Conservation (phyloP, 1,140 invertebrate genomes). For the Drosophila ironensis region DNA sequence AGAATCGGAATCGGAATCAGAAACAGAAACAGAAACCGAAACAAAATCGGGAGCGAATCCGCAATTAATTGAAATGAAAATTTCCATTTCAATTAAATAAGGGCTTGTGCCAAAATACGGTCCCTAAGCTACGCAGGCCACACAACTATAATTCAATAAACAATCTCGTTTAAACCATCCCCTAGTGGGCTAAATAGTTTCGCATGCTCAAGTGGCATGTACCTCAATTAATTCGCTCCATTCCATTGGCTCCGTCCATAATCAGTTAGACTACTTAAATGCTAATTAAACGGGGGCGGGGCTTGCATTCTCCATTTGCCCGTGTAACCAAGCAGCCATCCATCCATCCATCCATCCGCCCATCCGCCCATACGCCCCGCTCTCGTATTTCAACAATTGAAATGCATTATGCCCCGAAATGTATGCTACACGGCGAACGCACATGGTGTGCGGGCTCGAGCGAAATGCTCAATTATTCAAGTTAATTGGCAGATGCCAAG, state of each 20-base stretch:
- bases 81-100: slow-evolving; percentile 27
- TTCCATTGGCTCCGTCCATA: too few relatives aligned
- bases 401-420: slow-evolving; percentile 33
- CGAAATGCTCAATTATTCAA: slow-evolving; percentile 31
- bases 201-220: too few relatives aligned
- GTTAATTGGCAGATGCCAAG: slow-evolving; percentile 39
- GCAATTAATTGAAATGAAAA: slow-evolving; percentile 21
- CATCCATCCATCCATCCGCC: neutral
- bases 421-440: slow-evolving; percentile 5
- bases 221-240: too few relatives aligned
- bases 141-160: too few relatives aligned
- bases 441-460: neutral
- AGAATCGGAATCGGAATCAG: neutral
- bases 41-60: slow-evolving; percentile 1
- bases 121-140: too few relatives aligned
- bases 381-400: slow-evolving; percentile 37
- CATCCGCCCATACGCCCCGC: neutral
- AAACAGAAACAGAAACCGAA: neutral
- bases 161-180: too few relatives aligned
- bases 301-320: too few relatives aligned
- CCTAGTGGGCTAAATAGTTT: too few relatives aligned
- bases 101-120: too few relatives aligned
- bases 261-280: too few relatives aligned
- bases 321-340: too few relatives aligned
- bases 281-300: slow-evolving; percentile 13